phyloP scores from a whole-genome alignment of 2,888 invertebrate genomes.

The Cryptus armator region DNA sequence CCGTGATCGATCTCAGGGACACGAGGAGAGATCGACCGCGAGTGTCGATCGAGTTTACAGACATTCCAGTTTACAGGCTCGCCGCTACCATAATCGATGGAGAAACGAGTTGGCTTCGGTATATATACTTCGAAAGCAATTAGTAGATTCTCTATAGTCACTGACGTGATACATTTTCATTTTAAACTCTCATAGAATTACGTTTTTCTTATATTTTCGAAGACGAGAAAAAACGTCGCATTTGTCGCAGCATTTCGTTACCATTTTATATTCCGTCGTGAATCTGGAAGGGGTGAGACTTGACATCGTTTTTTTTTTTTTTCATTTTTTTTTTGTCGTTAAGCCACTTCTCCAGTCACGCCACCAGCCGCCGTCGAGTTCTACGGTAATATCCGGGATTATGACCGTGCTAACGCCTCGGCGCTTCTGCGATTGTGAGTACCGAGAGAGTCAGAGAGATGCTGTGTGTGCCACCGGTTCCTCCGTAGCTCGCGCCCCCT shows the following conservation, averaged over 20 bases:
- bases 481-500: constrained; percentile 36
- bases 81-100: constrained; percentile 17
- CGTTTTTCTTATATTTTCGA: neutral
- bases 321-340: constrained; percentile 52
- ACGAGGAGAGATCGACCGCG: constrained; percentile 65
- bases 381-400: constrained; percentile 70
- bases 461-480: constrained; percentile 40
- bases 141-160: constrained; percentile 26
- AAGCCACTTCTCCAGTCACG: constrained; percentile 66
- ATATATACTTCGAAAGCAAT: constrained; percentile 50
- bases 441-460: constrained; percentile 1
- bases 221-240: neutral
- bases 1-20: constrained; percentile 68
- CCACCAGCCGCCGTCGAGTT: constrained; percentile 46
- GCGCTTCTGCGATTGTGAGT: constrained; percentile 53
- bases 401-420: constrained; percentile 69
- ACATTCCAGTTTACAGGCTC: constrained; percentile 50
- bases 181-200: neutral
- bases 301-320: constrained; percentile 15
- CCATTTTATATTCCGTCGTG: constrained; percentile 25
- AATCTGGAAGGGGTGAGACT: neutral
- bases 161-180: constrained; percentile 12
- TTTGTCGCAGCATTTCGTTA: constrained; percentile 11
- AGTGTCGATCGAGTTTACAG: constrained; percentile 64
- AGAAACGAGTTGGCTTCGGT: constrained; percentile 38